Evolutionary conservation across 1,140 invertebrate genomes (phyloP), one percentile per base, ranked within the genome.

Genomic region (Lethrus apterus): DNA sequence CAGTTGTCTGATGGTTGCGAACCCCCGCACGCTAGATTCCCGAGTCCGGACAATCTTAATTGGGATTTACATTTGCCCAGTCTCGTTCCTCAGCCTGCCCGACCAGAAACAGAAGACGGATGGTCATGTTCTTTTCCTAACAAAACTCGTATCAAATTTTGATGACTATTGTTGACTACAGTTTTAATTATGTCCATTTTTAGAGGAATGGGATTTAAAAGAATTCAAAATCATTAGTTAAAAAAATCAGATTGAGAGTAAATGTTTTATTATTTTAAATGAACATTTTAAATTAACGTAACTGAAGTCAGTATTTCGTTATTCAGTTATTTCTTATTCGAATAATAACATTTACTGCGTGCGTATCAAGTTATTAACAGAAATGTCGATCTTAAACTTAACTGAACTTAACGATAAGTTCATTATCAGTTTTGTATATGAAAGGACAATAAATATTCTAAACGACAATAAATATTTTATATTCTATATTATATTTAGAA

Each of bases 41-140:
- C 46, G 51, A 40, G 55, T 52, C 50, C 46, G 51, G 57, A 61
- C 55, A 56, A 51, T 52, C 51, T 63, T 63, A 63, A 63, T 60
- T 63, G 57, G 58, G 51, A 60, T 63, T 63, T 58, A 58, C 57
- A 56, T 63, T 61, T 59, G 50, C 29, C 45, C 48, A 34, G 48
- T 46, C 48, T 49, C 53, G 46, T 55, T 55, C 48, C 32, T 52
- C 43, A 49, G 46, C 40, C 33, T 31, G 17, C 34, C 31, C 18
- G 38, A 46, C 17, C 44, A 20, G 23, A 46, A 38, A 33, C 23
- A 21, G 24, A 38, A 38, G 35, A 38, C 17, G 20, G 35, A 38
- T 38, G 35, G 35, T 21, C 35, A 21, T 38, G 35, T 38, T 38
- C 35, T 38, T 38, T 38, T 38, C 35, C 11, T 17, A 42, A 42